Percentiles rank a stretch among this genome's conserved stretches.
phyloP scores from a whole-genome alignment of 2,797 vertebrate species.

The Cirrhinus mrigala region DNA sequence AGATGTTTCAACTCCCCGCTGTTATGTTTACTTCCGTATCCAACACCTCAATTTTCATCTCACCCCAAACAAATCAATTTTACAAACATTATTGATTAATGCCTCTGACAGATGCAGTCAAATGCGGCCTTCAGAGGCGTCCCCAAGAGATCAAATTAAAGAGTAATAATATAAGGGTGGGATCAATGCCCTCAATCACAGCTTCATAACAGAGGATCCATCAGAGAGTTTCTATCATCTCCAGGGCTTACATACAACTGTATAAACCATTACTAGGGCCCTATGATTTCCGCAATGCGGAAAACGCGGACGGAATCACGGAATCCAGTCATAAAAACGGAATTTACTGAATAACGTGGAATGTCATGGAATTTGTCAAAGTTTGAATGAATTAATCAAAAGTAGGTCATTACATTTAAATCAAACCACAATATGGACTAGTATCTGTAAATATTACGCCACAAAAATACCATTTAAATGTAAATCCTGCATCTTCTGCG shows the following conservation, averaged over 20 bases:
- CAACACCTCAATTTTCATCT: constrained; percentile 44
- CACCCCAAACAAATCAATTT: constrained; percentile 46
- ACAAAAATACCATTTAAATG: too few species aligned
- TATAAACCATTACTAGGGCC: too few species aligned
- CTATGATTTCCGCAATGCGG: too few species aligned
- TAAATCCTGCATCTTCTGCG: too few species aligned
- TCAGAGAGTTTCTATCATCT: constrained; percentile 35
- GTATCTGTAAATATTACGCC: too few species aligned
- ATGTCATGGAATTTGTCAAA: too few species aligned
- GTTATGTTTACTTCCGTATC: constrained; percentile 41
- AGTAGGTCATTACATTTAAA: too few species aligned
- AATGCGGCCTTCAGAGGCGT: constrained; percentile 16
- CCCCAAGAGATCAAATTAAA: constrained; percentile 54
- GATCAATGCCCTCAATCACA: constrained; percentile 61
- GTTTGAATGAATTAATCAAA: too few species aligned
- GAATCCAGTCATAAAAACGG: too few species aligned
- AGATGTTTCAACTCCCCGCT: constrained; percentile 12
- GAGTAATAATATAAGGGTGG: constrained; percentile 52
- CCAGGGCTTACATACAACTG: background rate
- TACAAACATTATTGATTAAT: constrained; percentile 54
- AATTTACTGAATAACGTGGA: too few species aligned
- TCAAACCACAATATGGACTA: too few species aligned
- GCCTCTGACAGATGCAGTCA: constrained; percentile 49
- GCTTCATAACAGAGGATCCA: constrained; percentile 53
- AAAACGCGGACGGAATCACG: too few species aligned